Evolutionary conservation across 2,797 vertebrate genomes (phyloP), one percentile per base, ranked within the genome.

Genomic region (Lophura swinhoii): DNA sequence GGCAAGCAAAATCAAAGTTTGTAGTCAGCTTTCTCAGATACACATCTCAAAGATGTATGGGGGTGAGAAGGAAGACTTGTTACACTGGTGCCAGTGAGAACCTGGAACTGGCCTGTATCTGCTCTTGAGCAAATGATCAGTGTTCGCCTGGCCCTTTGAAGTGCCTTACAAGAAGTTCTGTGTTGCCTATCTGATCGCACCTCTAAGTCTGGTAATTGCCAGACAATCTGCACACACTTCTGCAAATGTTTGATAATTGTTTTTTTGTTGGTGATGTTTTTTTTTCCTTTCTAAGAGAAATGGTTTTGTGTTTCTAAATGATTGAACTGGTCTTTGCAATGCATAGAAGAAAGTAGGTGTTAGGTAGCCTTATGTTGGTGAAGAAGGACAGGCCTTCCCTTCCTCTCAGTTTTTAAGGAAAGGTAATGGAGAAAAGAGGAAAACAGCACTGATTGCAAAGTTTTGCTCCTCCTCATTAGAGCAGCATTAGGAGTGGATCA

Each of bases 61-160:
- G 44, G 71, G 41, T 64, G 58, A 53, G 71, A 87, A 79, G 51
- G 89, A 88, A 77, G 49, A 58, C 78, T 73, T 94, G 44, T 66
- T 77, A 7, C 11, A 2, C 67, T 84, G 68, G n/a, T 86, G 73
- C 84, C 69, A 84, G 59, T 59, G 85, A 80, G 44, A 78, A 91
- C 55, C 73, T 84, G 76, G 87, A 96, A 79, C 39, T 86, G 71
- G 53, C 84, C 48, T 53, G 17, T 84, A 96, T 94, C 51, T 95
- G 56, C 72, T 75, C 70, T 90, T 88, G 90, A 84, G 92, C 96
- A 92, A 91, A 37, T 83, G 74, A 94, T 83, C 93, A 95, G 80
- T 58, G 31, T 94, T 80, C 84, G 85, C 83, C 77, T 56, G 44
- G 39, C 39, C 18, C 44, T 96, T 95, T 94, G 92, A 94, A 95